Percentiles rank a stretch among this genome's conserved stretches.
Conservation (phyloP, 2,888 invertebrate genomes). For the Standfussiana lucernea region DNA sequence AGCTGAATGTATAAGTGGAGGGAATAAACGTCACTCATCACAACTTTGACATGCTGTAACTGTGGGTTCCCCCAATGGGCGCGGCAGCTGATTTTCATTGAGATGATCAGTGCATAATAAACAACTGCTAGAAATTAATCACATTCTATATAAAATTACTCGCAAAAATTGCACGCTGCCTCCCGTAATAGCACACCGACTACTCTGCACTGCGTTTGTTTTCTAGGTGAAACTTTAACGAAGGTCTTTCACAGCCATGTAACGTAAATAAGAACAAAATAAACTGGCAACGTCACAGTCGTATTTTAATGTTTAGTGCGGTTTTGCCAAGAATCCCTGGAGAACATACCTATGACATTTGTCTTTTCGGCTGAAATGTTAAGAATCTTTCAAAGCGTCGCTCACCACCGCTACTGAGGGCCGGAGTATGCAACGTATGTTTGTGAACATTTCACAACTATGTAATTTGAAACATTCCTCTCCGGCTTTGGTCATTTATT, state of each 20-base stretch:
- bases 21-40: neutral
- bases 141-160: neutral
- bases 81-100: neutral
- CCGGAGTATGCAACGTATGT: slow-evolving; percentile 70
- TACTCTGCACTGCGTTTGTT: slow-evolving; percentile 25
- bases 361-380: slow-evolving; percentile 69
- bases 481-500: slow-evolving; percentile 68
- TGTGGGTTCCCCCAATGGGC: neutral
- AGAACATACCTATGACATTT: slow-evolving; percentile 62
- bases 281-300: slow-evolving; percentile 41
- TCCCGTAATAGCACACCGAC: neutral
- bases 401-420: slow-evolving; percentile 61
- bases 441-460: slow-evolving; percentile 74
- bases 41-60: neutral
- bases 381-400: slow-evolving; percentile 78
- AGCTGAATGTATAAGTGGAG: neutral
- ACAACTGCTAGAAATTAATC: neutral
- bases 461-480: slow-evolving; percentile 72
- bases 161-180: neutral
- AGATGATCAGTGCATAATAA: neutral
- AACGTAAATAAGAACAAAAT: slow-evolving; percentile 53
- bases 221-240: slow-evolving; percentile 39
- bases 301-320: slow-evolving; percentile 59
- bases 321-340: slow-evolving; percentile 58
- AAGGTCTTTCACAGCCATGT: slow-evolving; percentile 32